These are phyloP conservation scores for Carterocephalus palaemon DNA, from an alignment of 2,888 invertebrate genomes.

Conservation along the genomic window DNA sequence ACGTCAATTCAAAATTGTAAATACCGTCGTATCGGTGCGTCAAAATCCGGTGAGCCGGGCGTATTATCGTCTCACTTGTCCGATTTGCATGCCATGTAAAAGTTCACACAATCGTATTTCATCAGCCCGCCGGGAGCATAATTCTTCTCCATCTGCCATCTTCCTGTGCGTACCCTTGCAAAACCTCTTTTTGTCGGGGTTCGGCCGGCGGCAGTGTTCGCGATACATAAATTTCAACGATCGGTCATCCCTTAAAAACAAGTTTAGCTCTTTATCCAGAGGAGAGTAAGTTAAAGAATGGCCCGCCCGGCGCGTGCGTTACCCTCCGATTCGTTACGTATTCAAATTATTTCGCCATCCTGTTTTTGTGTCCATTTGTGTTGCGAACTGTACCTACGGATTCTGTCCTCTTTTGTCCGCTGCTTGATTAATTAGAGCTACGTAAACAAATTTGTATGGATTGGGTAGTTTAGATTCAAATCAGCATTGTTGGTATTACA, in stretches of 20 bases:
- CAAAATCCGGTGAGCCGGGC: conserved; percentile 50
- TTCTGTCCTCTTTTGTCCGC: conserved; percentile 48
- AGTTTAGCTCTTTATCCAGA: conserved; percentile 76
- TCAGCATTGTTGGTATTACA: conserved; percentile 14
- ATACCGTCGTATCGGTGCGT: conserved; percentile 54
- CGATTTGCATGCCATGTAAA: conserved; percentile 76
- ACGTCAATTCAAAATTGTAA: conserved; percentile 55
- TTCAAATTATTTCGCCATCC: conserved; percentile 75
- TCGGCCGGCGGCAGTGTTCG: conserved; percentile 70
- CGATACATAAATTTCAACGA: conserved; percentile 78
- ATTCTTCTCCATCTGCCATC: conserved; percentile 77
- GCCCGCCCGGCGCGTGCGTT: conserved; percentile 63
- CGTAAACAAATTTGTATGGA: conserved; percentile 31
- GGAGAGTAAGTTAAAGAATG: conserved; percentile 74
- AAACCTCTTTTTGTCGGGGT: conserved; percentile 68
- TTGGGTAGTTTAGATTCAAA: conserved; percentile 26
- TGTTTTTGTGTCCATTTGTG: conserved; percentile 70
- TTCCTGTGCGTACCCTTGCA: conserved; percentile 72
- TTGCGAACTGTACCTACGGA: conserved; percentile 51
- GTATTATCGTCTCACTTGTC: conserved; percentile 61
- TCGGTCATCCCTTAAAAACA: conserved; percentile 80
- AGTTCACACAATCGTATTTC: conserved; percentile 78
- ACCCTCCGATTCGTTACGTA: conserved; percentile 76
- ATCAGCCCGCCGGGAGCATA: conserved; percentile 76
- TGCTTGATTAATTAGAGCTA: conserved; percentile 57